These are phyloP conservation scores for Ceratina australensis DNA, from an alignment of 1,140 invertebrate genomes.

Conservation along the genomic window DNA sequence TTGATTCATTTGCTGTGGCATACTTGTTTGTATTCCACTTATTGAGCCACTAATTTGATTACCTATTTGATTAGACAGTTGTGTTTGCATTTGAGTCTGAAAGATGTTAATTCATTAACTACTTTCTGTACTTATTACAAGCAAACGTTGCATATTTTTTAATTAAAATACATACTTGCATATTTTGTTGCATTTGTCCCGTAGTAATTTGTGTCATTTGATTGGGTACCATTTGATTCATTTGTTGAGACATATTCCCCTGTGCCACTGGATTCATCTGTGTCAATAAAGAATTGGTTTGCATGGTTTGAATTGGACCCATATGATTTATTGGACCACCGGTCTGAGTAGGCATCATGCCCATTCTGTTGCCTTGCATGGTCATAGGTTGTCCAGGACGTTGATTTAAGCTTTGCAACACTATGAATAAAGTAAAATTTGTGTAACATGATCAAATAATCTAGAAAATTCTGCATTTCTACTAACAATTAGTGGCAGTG, in stretches of 20 bases:
- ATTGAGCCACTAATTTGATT: slow-evolving; percentile 77
- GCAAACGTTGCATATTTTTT: neutral
- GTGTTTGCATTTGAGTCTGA: slow-evolving; percentile 77
- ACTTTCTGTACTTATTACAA: neutral
- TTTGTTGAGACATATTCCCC: slow-evolving; percentile 73
- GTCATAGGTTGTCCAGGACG: slow-evolving; percentile 81
- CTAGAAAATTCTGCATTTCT: neutral
- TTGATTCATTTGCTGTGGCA: slow-evolving; percentile 76
- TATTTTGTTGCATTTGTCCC: slow-evolving; percentile 74
- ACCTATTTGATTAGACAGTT: slow-evolving; percentile 79
- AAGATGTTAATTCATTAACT: neutral
- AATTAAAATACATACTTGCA: slow-evolving; percentile 66
- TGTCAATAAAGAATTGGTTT: slow-evolving; percentile 75
- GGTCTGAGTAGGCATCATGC: slow-evolving; percentile 77
- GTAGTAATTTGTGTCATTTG: slow-evolving; percentile 71
- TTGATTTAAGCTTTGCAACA: slow-evolving; percentile 83
- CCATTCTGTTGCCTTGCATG: slow-evolving; percentile 81
- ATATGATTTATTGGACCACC: slow-evolving; percentile 74
- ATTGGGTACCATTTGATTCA: slow-evolving; percentile 73
- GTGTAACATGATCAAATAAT: too few relatives aligned
- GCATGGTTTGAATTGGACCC: slow-evolving; percentile 74
- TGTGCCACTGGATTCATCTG: slow-evolving; percentile 77
- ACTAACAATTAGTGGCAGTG: slow-evolving; percentile 79
- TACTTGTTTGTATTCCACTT: slow-evolving; percentile 75
- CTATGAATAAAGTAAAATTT: slow-evolving; percentile 58